Percentiles rank a stretch among this genome's conserved stretches.
Evolutionary conservation across 2,113 vertebrate species (phyloP).

Genomic region (Xiphophorus maculatus): DNA sequence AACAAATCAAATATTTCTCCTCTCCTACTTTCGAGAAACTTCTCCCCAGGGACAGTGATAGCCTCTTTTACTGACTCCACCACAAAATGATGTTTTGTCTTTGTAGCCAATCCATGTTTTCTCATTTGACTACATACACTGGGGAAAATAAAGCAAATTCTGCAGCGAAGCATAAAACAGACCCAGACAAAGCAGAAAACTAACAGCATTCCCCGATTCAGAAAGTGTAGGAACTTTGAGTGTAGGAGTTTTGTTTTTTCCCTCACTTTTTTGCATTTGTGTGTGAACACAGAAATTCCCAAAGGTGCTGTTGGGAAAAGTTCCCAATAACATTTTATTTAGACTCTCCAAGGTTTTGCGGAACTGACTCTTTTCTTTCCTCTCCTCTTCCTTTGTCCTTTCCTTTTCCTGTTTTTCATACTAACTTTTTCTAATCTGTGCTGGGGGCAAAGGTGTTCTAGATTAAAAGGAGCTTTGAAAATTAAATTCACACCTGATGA

Average conservation of each 20-base stretch:
- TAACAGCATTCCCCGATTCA: constrained; percentile 41
- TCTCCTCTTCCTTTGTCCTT: constrained; percentile 49
- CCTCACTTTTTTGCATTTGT: constrained; percentile 12
- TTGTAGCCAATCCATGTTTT: constrained; percentile 52
- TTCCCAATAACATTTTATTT: constrained; percentile 25
- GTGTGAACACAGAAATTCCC: constrained; percentile 50
- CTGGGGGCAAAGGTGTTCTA: constrained; percentile 82
- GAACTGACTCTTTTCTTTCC: constrained; percentile 23
- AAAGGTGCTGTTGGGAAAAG: constrained; percentile 32
- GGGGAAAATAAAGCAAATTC: constrained; percentile 50
- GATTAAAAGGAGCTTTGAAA: constrained; percentile 79
- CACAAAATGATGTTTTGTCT: constrained; percentile 50
- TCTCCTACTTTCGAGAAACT: constrained; percentile 45
- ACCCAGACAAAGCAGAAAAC: constrained; percentile 57
- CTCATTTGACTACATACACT: constrained; percentile 41
- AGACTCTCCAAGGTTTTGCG: constrained; percentile 33
- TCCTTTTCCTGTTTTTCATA: constrained; percentile 45
- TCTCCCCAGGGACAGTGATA: constrained; percentile 45
- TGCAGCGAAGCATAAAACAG: constrained; percentile 58
- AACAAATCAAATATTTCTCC: constrained; percentile 34
- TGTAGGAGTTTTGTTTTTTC: neutral
- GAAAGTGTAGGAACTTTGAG: constrained; percentile 48
- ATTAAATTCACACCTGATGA: constrained; percentile 85
- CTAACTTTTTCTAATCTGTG: constrained; percentile 66
- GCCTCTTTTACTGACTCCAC: constrained; percentile 40